Base-by-base conservation (phyloP, 2,888 invertebrate species). In the Campopleginae sp. region DNA sequence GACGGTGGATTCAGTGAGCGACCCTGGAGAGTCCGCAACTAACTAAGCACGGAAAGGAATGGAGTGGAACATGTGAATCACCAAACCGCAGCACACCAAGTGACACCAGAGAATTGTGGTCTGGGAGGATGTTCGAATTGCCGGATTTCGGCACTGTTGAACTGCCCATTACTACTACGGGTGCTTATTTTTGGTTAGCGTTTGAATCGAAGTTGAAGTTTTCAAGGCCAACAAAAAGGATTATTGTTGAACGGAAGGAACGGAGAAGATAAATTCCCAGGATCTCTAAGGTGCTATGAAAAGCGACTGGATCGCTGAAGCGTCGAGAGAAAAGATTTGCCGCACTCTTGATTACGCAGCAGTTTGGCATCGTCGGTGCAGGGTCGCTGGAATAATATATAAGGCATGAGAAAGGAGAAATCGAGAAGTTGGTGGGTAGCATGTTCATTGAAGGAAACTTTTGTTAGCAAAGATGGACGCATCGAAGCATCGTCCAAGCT, bases 281-380 rank as follows among this genome's bases (percentile, higher is more conserved):
- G 42, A 44, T 38, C 38, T 54, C 38, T 42, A 12, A 27, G 14
- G 14, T 27, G 58, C 14, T 12, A 14, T 58, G 12, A 27, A 58
- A 58, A 23, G 14, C 58, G 1, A 27, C 58, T 14, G 5, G 27
- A 27, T 14, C 27, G 14, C 8, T 14, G n/a, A 8, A 27, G 23
- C 12, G 58, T 2, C 14, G 27, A n/a, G 14, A 17, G 14, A 17
- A 8, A 27, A 46, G 46, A 4, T 46, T 61, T 46, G 17, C 10
- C 4, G 71, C 42, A 44, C 79, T 71, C 51, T 71, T 63, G 84
- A 78, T 84, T 86, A 82, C 71, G 85, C 71, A 68, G 79, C 78
- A 76, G 82, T 82, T 86, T 63, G 48, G 58, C 75, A 82, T 86
- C 71, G 82, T 75, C 85, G 79, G 79, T 86, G 71, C 76, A 31